phyloP scores from a whole-genome alignment of 53 echinoderm and acorn worm genomes.

The Henricia sp. region DNA sequence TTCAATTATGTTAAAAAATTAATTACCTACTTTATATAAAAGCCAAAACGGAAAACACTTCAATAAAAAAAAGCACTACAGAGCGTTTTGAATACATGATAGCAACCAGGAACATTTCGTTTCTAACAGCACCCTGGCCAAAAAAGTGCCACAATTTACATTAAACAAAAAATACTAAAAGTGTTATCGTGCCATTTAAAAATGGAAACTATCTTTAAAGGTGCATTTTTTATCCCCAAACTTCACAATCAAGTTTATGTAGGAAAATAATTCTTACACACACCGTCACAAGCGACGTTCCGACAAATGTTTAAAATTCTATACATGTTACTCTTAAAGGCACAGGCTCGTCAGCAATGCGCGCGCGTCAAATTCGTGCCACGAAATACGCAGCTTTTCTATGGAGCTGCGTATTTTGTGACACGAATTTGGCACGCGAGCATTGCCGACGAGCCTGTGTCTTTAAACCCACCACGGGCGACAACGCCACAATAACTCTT shows the following conservation, averaged over 20 bases:
- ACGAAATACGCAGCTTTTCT: too few relatives aligned
- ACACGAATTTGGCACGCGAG: too few relatives aligned
- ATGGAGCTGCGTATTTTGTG: too few relatives aligned
- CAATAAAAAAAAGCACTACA: constrained; percentile 4
- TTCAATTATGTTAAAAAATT: neutral
- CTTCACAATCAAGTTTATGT: constrained; percentile 7
- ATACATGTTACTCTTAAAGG: constrained; percentile 28
- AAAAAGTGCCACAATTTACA: neutral
- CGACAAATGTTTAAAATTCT: constrained; percentile 8
- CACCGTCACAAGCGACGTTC: neutral
- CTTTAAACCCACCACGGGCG: constrained; percentile 14
- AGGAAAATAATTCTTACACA: neutral
- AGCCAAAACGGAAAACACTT: neutral
- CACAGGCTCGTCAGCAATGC: too few relatives aligned
- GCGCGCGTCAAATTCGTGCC: too few relatives aligned
- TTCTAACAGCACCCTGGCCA: neutral
- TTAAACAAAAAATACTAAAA: neutral
- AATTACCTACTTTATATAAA: neutral
- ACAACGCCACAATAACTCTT: neutral
- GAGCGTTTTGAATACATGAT: neutral
- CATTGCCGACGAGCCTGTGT: too few relatives aligned
- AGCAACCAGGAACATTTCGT: neutral
- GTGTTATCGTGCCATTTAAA: neutral
- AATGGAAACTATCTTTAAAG: neutral
- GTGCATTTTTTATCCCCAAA: constrained; percentile 16